Base-by-base conservation (phyloP, 2,797 vertebrate genomes). In the Austrolebias charrua region DNA sequence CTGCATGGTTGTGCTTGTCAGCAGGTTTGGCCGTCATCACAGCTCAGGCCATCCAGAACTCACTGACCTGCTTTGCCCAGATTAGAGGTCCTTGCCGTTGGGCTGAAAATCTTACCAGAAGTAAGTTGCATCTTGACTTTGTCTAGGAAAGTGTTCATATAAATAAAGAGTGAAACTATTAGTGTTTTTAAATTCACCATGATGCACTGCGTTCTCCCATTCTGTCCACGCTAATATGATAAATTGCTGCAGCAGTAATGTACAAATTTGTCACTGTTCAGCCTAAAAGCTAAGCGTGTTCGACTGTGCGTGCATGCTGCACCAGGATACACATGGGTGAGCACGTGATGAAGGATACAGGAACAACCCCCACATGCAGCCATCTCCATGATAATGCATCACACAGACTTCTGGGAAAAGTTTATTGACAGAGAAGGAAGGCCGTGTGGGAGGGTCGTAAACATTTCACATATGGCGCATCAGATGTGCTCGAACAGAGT, bases 361-460 rank as follows among this genome's bases (percentile, higher is more conserved):
- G 81, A 59, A 69, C 80, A 71, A 55, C 72, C 77, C 71, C 66
- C 67, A 28, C 66, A 60, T 63, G 65, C 67, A 57, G 61, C 65
- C 59, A 28, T 71, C 31, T 74, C 59, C 61, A 54, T 46, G 68
- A 57, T 83, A 78, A 86, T 87, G 83, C 73, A 85, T 88, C 85
- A 89, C 79, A 60, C 74, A 66, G 58, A 86, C 77, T 87, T 89
- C 84, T 86, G 79, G 84, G 82, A 87, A 89, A 81, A 80, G 79
- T 74, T 86, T 85, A 89, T 88, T 90, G 88, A 90, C 86, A 75
- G 44, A 78, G 73, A 71, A 83, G 84, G 83, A 87, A 80, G 80
- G 79, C 75, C 12, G 56, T 48, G 88, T 89, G 76, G 89, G 87
- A 63, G 81, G 82, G 81, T 76, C 77, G 62, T 88, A 89, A 89